A percentile compares a stretch with the other conserved stretches of the same genome.
These are phyloP conservation scores for Ariolimax columbianus DNA, from an alignment of 2,888 invertebrate species.

Conservation along the genomic window DNA sequence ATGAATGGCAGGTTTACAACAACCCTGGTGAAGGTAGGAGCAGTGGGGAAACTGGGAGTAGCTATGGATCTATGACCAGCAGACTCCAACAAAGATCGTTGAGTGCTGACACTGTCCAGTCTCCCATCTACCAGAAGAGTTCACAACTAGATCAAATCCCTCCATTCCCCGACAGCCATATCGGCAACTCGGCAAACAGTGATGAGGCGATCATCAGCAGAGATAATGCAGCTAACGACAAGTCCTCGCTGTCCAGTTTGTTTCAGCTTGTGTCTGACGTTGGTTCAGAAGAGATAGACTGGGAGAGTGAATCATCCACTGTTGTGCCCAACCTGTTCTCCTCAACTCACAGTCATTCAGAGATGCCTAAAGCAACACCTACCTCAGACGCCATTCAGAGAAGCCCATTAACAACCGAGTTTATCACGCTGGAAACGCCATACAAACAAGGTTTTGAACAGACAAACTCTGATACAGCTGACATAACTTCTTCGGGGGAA, in stretches of 20 bases:
- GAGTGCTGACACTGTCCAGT: conserved; percentile 39
- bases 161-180: neutral
- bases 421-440: conserved; percentile 43
- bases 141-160: neutral
- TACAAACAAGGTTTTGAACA: conserved; percentile 4
- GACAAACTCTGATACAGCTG: conserved; percentile 27
- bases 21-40: conserved; percentile 11
- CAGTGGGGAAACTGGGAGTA: conserved; percentile 6
- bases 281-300: conserved; percentile 25
- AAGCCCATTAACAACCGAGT: conserved; percentile 35
- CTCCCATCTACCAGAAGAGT: neutral
- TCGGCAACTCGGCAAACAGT: neutral
- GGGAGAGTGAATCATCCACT: conserved; percentile 30
- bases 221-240: conserved; percentile 28
- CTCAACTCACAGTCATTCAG: neutral
- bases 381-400: conserved; percentile 17
- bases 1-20: conserved; percentile 26
- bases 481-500: conserved; percentile 36
- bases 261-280: conserved; percentile 50
- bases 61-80: neutral
- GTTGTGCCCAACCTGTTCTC: conserved; percentile 31
- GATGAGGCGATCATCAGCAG: neutral
- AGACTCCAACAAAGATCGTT: conserved; percentile 41
- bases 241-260: conserved; percentile 47
- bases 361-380: conserved; percentile 19